Percentiles rank a stretch among this genome's conserved stretches.
These are phyloP conservation scores for Rhynchomys soricoides DNA, from an alignment of 2,113 vertebrate species.

Conservation along the genomic window DNA sequence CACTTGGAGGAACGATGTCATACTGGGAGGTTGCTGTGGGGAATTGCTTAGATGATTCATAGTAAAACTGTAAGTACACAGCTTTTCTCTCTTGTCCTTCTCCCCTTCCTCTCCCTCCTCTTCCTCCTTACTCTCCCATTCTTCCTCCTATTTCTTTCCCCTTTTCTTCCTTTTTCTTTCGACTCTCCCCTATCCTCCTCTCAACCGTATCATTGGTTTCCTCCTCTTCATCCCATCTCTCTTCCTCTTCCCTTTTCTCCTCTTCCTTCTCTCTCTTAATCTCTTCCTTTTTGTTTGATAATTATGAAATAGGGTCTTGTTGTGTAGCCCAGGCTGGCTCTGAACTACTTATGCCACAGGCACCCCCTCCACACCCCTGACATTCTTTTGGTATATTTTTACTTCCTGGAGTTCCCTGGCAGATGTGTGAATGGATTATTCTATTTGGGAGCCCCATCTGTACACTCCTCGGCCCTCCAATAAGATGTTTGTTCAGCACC, in stretches of 20 bases:
- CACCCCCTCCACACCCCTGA: neutral
- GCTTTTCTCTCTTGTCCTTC: neutral
- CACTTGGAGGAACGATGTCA: neutral
- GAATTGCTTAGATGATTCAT: neutral
- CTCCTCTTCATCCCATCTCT: neutral
- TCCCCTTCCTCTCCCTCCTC: neutral
- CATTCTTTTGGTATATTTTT: neutral
- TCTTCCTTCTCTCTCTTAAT: neutral
- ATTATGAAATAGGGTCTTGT: neutral
- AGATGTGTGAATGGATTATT: neutral
- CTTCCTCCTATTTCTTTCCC: neutral
- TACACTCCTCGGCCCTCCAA: neutral
- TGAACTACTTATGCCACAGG: neutral
- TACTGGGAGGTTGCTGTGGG: neutral
- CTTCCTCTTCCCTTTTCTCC: neutral
- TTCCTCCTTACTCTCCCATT: neutral
- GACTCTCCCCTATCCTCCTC: no score
- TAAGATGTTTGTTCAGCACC: neutral
- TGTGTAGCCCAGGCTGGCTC: neutral
- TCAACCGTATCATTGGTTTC: neutral
- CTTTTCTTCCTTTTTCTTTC: neutral
- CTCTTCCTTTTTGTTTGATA: neutral
- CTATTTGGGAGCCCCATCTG: neutral
- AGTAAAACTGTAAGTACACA: neutral
- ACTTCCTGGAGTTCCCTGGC: neutral